Evolutionary conservation across 2,888 invertebrate species (phyloP), one percentile per base, ranked within the genome.

Genomic region (Autographa pulchrina): DNA sequence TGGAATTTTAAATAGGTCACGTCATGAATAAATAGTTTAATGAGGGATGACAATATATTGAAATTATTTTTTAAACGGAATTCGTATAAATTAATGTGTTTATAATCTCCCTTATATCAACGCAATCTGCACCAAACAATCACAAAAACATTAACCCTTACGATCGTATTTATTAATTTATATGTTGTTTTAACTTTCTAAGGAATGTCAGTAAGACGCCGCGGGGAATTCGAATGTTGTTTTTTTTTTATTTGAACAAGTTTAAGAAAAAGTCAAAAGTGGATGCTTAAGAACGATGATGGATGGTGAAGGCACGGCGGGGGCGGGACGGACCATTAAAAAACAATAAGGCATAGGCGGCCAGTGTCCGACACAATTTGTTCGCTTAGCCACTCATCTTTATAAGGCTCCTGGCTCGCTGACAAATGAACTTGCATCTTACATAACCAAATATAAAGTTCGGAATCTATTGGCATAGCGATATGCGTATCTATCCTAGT

Each of bases 341-440:
- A 95, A 94, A 96, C 95, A 94, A 95, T 96, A 95, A 95, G 89
- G 86, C 87, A 89, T 89, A 88, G 88, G 85, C 91, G 90, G 89
- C 88, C 90, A 88, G 89, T 92, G 95, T 95, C 95, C 89, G 88
- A 85, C 86, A 88, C 93, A 93, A 95, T 95, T 94, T 94, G 93
- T 93, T 90, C 86, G 82, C 86, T 65, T 80, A 76, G 84, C 78
- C 87, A 88, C 90, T 91, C 89, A 88, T 92, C 94, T 95, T 91
- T 89, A 94, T 94, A 92, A 83, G n/a, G 78, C 77, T 56, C 70
- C 69, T 69, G 65, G 41, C n/a, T 59, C 32, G 32, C 14, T 25
- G 38, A 65, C 60, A 25, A 48, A 41, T 62, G 7, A 78, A 73
- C 75, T 63, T 63, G 25, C 56, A 74, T 69, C 72, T 70, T 82